phyloP scores from a whole-genome alignment of 2,888 invertebrate genomes.

The Plebejus melissa region DNA sequence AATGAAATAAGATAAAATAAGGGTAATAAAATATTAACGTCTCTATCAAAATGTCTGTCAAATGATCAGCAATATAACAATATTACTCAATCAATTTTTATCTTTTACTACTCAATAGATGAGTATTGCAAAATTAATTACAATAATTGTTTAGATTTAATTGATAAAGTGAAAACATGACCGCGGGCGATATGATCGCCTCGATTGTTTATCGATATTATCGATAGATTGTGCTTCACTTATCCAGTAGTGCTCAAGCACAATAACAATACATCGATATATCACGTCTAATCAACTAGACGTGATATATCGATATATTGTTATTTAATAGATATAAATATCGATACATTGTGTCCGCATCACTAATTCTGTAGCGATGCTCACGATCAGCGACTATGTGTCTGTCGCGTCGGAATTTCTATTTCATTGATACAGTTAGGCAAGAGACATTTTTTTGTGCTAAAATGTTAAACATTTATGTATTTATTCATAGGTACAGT shows the following conservation, averaged over 20 bases:
- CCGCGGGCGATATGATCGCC: slow-evolving; percentile 44
- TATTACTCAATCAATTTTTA: not conserved
- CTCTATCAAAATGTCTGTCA: too few species aligned
- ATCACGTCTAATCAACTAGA: too few species aligned
- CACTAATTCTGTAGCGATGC: slow-evolving; percentile 35
- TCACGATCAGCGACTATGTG: slow-evolving; percentile 41
- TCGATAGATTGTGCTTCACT: slow-evolving; percentile 42
- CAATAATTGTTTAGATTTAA: slow-evolving; percentile 31
- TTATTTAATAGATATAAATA: too few species aligned
- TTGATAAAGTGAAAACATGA: slow-evolving; percentile 44
- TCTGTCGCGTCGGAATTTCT: slow-evolving; percentile 40
- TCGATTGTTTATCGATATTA: slow-evolving; percentile 46
- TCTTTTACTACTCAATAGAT: not conserved
- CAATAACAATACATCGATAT: too few species aligned
- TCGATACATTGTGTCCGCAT: too few species aligned
- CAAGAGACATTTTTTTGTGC: not conserved
- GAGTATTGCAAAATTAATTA: slow-evolving; percentile 8
- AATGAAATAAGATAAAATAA: too few species aligned
- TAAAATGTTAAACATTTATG: too few species aligned
- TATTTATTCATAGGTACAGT: too few species aligned
- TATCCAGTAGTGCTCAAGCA: slow-evolving; percentile 16
- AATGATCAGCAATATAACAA: not conserved
- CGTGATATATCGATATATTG: too few species aligned
- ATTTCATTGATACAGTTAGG: slow-evolving; percentile 28
- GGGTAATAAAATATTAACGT: too few species aligned